Conservation (phyloP, 2,113 vertebrate genomes). For the Alaudala cheleensis region DNA sequence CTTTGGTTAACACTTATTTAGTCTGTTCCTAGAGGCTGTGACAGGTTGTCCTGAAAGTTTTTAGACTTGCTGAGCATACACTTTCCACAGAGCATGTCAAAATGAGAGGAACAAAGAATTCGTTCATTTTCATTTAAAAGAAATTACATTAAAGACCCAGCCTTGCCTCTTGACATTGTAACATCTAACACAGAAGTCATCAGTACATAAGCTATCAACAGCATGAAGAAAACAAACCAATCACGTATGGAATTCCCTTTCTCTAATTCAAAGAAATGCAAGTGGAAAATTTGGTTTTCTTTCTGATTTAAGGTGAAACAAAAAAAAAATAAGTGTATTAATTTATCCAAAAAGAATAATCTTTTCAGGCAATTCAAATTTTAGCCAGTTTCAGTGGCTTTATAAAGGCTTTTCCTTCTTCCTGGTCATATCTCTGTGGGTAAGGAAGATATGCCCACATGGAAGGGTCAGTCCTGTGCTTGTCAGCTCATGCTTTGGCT, state of each 20-base stretch:
- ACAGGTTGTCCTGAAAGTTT: conserved; percentile 41
- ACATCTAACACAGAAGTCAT: background rate
- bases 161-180: background rate
- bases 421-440: background rate
- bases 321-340: background rate
- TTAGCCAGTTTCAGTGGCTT: background rate
- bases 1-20: conserved; percentile 47
- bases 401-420: background rate
- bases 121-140: background rate
- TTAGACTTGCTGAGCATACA: conserved; percentile 22
- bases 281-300: background rate
- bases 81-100: background rate
- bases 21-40: conserved; percentile 26
- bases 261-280: background rate
- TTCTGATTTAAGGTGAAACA: background rate
- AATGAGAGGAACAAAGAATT: conserved; percentile 16
- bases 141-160: background rate
- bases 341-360: accelerated
- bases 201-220: background rate
- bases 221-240: background rate
- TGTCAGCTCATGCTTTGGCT: background rate
- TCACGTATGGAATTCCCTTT: background rate
- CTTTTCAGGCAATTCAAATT: background rate
- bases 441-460: background rate
- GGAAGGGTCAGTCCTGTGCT: background rate